Percentiles rank a stretch among this genome's conserved stretches.
Evolutionary conservation across 2,113 vertebrate species (phyloP).

Genomic region (Eurypyga helias): DNA sequence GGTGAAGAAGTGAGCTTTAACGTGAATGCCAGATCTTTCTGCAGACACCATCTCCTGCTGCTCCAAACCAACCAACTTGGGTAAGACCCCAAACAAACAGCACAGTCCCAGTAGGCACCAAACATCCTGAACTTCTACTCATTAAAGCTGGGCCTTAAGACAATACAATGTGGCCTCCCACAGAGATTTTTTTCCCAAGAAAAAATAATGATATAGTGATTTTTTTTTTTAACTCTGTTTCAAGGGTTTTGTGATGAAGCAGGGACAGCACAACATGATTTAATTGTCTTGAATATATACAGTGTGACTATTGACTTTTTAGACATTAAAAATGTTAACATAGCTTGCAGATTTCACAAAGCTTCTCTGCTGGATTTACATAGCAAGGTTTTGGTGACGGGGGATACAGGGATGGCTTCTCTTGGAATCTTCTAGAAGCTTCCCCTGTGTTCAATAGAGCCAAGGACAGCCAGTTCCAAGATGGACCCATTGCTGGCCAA

Average conservation of each 20-base stretch:
- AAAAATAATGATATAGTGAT: background rate
- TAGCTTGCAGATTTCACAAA: constrained; percentile 32
- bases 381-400: too few relatives aligned
- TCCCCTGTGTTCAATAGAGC: too few relatives aligned
- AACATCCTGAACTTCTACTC: background rate
- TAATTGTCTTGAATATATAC: background rate
- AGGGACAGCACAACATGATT: background rate
- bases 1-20: background rate
- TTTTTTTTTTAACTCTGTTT: background rate
- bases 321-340: constrained; percentile 6
- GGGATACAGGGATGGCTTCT: too few relatives aligned
- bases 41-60: background rate
- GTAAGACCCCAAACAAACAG: background rate
- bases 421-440: too few relatives aligned
- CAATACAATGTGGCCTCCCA: background rate
- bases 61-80: background rate
- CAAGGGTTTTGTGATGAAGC: background rate
- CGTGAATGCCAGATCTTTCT: background rate
- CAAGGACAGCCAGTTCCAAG: too few relatives aligned
- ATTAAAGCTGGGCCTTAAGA: background rate
- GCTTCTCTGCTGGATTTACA: too few relatives aligned
- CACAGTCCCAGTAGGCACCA: background rate
- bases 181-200: background rate
- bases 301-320: background rate
- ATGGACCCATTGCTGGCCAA: too few relatives aligned